Evolutionary conservation across 2,113 vertebrate genomes (phyloP), one percentile per base, ranked within the genome.

Genomic region (Naja naja): DNA sequence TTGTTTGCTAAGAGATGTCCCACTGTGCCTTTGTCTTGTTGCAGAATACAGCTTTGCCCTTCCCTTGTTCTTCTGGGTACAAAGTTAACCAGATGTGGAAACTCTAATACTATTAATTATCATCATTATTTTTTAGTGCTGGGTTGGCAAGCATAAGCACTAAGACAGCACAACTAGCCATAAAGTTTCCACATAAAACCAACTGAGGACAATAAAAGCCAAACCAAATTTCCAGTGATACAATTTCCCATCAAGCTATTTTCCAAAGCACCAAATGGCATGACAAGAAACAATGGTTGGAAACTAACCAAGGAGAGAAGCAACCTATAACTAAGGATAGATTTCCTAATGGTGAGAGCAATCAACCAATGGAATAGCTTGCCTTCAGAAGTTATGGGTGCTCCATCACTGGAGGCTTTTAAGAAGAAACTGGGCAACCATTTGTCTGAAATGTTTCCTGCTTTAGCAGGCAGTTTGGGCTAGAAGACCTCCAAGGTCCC

Each of bases 101-200:
- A 12, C 39, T 91, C 88, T 52, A 93, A 90, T 93, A 58, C 39
- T 86, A 52, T 60, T 87, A 85, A 92, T 89, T 30, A 69, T 39
- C 23, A 49, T 85, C 85, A 88, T 92, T 30, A 2, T 91, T 4
- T 60, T 90, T 86, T 89, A 88, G 0, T 0, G 43, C 47, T 0
- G 14, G 64, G 10, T 90, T 43, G 52, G 45, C 60, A 95, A 94
- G 4, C 1, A 45, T 60, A 1, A 94, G 52, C 64, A 22, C 1
- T 74, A 30, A 0, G 22, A 39, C 49, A 39, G 34, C 60, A 92
- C 87, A 16, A 87, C n/a, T 81, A 52, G 10, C 18, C 4, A 16
- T 20, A n/a, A 85, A 14, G 39, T 49, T 89, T 45, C 53, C 49
- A 52, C 60, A 43, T 47, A 8, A 53, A 30, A 1, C 23, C 4